Percentiles rank a stretch among this genome's conserved stretches.
Conservation (phyloP, 2,888 invertebrate genomes). For the Ennomos quercinarius region DNA sequence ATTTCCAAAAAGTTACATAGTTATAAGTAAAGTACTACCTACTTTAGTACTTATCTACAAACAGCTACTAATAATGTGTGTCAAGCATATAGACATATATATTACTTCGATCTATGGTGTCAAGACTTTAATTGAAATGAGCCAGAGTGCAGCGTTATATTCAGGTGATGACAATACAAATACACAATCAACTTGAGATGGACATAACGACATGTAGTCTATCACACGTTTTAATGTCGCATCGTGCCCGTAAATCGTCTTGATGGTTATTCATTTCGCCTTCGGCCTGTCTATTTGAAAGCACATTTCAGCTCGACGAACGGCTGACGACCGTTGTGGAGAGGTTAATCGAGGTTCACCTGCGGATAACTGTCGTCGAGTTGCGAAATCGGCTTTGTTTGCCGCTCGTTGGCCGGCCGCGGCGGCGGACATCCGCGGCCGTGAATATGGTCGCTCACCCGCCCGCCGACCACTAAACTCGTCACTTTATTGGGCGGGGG, state of each 20-base stretch:
- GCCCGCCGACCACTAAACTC: constrained; percentile 63
- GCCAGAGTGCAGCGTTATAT: constrained; percentile 4
- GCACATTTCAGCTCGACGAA: constrained; percentile 47
- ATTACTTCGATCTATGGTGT: too few relatives aligned
- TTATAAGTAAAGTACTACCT: too few relatives aligned
- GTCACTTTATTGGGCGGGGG: constrained; percentile 73
- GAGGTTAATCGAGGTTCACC: constrained; percentile 78
- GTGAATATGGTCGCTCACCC: constrained; percentile 80
- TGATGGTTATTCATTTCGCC: constrained; percentile 64
- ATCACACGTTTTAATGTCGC: constrained; percentile 67
- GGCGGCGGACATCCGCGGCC: constrained; percentile 50
- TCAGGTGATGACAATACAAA: constrained; percentile 44
- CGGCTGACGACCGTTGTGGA: constrained; percentile 70
- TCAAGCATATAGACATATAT: too few relatives aligned
- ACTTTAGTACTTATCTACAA: too few relatives aligned
- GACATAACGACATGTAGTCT: constrained; percentile 59
- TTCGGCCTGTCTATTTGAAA: constrained; percentile 66
- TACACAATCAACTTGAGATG: constrained; percentile 19
- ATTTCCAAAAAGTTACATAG: too few relatives aligned
- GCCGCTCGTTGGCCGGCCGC: constrained; percentile 49
- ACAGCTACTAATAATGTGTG: too few relatives aligned
- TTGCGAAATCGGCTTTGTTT: constrained; percentile 63
- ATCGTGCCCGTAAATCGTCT: constrained; percentile 65
- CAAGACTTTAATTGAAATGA: neutral
- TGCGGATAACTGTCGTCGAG: constrained; percentile 68